Evolutionary conservation across 2,113 vertebrate species (phyloP), one percentile per base, ranked within the genome.

Genomic region (Chionomys nivalis): DNA sequence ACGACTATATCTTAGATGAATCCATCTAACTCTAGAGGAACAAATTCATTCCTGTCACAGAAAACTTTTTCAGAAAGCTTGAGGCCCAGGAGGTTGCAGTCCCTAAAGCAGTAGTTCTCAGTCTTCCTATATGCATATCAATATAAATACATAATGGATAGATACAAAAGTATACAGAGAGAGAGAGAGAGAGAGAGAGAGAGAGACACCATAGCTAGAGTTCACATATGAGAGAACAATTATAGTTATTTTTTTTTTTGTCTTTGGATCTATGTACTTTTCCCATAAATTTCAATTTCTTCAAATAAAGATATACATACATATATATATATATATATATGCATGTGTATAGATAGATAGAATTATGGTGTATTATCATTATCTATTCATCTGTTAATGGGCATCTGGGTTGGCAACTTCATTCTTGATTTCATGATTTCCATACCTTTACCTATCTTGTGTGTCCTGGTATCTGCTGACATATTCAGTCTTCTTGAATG

Each of bases 261-360:
- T 44, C 1, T 17, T 65, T 65, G 39, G 36, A 82, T 26, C 3
- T 4, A 61, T 26, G 4, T 11, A 16, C n/a, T 26, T 81, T n/a
- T 61, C 24, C 5, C 5, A 24, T 6, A 79, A 33, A 21, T 52
- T 78, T 79, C 1, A 58, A 14, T 58, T 39, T 39, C 10, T 58
- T 81, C 36, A 55, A 5, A 24, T 58, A 13, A 49, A 52, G 14
- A 52, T 14, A 52, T 52, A 14, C 5, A 55, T 16, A 55, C 7
- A 44, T 12, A 31, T 0, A 31, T 1, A 31, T 1, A 28, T 42
- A 1, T 4, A 52, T 17, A 10, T 17, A 3, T 0, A 47, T 12
- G 0, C 1, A 17, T 44, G 44, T n/a, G n/a, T 11, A 31, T 9
- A 31, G 14, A 79, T 36, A 61, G n/a, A 16, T 31, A 31, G 13